These are phyloP conservation scores for Epistrophe grossulariae DNA, from an alignment of 2,888 invertebrate genomes.

Conservation along the genomic window DNA sequence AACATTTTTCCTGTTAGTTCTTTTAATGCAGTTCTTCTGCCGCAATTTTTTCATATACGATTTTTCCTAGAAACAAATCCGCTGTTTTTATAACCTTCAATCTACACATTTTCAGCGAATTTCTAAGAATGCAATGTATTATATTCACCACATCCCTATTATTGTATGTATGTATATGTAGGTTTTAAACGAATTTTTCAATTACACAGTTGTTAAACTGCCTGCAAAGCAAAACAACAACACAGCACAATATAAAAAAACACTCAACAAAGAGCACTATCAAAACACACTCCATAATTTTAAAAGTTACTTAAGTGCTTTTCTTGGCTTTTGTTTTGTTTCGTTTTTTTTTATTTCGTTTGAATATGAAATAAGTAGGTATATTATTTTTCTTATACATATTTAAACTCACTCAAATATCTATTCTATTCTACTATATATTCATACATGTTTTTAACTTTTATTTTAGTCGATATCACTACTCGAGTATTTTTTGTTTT, in stretches of 20 bases:
- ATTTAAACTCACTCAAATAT: constrained; percentile 19
- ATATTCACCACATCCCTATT: neutral
- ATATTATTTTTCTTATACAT: too few species aligned
- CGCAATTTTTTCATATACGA: neutral
- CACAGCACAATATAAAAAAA: constrained; percentile 10
- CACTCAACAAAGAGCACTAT: constrained; percentile 50
- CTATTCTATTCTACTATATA: neutral
- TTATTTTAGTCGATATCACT: too few species aligned
- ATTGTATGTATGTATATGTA: neutral
- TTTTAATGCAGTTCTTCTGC: neutral
- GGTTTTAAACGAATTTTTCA: constrained; percentile 46
- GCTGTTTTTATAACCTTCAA: constrained; percentile 19
- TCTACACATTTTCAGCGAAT: neutral
- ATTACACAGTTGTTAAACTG: constrained; percentile 33
- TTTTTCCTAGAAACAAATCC: constrained; percentile 4
- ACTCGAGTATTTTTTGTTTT: constrained; percentile 44
- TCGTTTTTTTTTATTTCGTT: neutral
- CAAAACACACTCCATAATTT: constrained; percentile 22
- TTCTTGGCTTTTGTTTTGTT: constrained; percentile 7
- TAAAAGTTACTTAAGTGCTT: constrained; percentile 27
- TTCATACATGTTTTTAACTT: too few species aligned
- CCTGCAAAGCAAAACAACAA: neutral
- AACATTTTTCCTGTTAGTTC: neutral
- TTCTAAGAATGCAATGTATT: constrained; percentile 19
- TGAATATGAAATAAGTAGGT: neutral